Evolutionary conservation across 1,140 invertebrate genomes (phyloP), one percentile per base, ranked within the genome.

Genomic region (Drosophila tristis): DNA sequence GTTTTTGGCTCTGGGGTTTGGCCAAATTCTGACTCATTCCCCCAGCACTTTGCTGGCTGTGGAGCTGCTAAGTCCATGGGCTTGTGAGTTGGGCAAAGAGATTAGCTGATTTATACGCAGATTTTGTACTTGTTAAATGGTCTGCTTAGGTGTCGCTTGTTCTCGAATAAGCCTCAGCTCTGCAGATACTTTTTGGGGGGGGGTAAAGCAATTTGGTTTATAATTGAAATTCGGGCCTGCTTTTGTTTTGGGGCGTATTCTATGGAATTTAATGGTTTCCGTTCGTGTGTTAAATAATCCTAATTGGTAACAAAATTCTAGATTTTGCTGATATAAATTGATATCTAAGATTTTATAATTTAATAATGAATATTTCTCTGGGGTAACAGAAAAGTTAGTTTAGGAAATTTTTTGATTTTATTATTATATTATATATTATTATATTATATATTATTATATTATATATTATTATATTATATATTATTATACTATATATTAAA

Each of bases 81-180:
- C 58, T 51, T 49, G 76, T 61, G 67, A 78, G 75, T 78, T 58
- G 55, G 67, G 56, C 66, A 51, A 49, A 66, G 48, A 87, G 79
- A 89, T 89, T 82, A 89, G 75, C 60, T 76, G 84, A 87, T 86
- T 86, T 89, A 86, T 87, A 54, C 66, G 63, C 57, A 89, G 82
- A 89, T 87, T 87, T 89, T 64, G 49, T 51, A 85, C 80, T 79
- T 84, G 76, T 84, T 79, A 84, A 79, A 74, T 82, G 68, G 43
- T 51, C 25, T 35, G 44, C 42, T 43, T 59, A 42, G 60, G 57
- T 49, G 29, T 67, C 45, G 57, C 42, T 63, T 44, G 57, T 55
- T 43, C 47, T 39, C 35, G 35, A 1, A 0, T 55, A 45, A 63
- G 64, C 55, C 70, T n/a, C 23, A 42, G n/a, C 29, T 48, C 16